phyloP scores from a whole-genome alignment of 37 sponge, comb jelly and placozoan species.

The Chondrilla cf. caribensis region DNA sequence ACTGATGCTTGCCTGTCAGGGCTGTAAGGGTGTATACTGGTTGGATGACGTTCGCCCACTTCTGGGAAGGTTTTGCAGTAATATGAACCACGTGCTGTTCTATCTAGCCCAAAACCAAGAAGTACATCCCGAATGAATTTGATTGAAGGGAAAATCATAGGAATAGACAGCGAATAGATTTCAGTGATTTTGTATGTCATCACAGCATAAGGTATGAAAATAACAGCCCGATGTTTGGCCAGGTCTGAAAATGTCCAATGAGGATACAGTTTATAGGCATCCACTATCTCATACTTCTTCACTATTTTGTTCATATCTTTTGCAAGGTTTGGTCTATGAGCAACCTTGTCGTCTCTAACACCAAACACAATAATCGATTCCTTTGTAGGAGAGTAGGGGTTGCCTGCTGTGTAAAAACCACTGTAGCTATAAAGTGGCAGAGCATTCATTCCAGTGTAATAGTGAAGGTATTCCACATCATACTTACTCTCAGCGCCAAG shows the following conservation, averaged over 20 bases:
- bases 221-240: slow-evolving; percentile 35
- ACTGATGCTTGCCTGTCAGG: slow-evolving; percentile 16
- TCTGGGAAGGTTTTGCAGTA: slow-evolving; percentile 3
- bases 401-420: slow-evolving; percentile 14
- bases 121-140: not conserved
- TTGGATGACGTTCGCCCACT: slow-evolving; percentile 31
- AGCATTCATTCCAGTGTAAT: slow-evolving; percentile 42
- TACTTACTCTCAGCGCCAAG: slow-evolving; percentile 30
- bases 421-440: slow-evolving; percentile 28
- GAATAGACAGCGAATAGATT: slow-evolving; percentile 32
- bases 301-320: too few species aligned
- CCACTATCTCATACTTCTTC: not conserved
- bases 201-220: slow-evolving; percentile 40
- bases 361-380: slow-evolving; percentile 20
- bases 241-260: slow-evolving; percentile 24
- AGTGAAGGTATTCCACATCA: slow-evolving; percentile 46
- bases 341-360: too few species aligned
- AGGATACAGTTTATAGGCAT: not conserved
- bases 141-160: slow-evolving; percentile 42
- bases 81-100: not conserved
- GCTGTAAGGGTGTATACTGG: slow-evolving; percentile 36
- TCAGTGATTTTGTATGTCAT: slow-evolving; percentile 32
- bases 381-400: slow-evolving; percentile 18
- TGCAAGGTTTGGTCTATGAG: too few species aligned
- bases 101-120: slow-evolving; percentile 9